These are phyloP conservation scores for Hydrocynus forskahlii DNA, from an alignment of 2,797 vertebrate species.

Conservation along the genomic window DNA sequence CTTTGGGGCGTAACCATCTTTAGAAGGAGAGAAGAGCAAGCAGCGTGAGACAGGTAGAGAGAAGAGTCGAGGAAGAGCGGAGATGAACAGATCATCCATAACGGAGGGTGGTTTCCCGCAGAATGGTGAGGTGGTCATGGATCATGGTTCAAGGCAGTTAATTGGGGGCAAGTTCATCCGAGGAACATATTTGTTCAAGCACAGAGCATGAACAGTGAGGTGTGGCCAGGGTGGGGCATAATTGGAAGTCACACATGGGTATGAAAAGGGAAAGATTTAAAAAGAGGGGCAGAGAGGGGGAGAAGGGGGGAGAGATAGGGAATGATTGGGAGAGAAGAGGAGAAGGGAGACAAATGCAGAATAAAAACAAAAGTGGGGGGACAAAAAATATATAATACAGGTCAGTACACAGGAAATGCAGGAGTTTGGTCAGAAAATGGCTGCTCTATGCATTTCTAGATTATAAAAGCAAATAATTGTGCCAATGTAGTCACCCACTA, in stretches of 20 bases:
- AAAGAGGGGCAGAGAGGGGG: constrained; percentile 10
- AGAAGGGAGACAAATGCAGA: constrained; percentile 70
- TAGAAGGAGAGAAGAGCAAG: constrained; percentile 99
- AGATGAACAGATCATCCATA: constrained; percentile 99
- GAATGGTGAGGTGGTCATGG: constrained; percentile 99
- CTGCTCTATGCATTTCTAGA: constrained; percentile 90
- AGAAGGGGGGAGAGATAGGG: constrained; percentile 20
- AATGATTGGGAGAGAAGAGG: constrained; percentile 75
- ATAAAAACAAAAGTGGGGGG: constrained; percentile 74
- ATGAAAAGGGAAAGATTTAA: constrained; percentile 59
- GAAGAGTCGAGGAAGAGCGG: constrained; percentile 98
- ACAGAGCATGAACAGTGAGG: constrained; percentile 79
- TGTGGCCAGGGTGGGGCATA: constrained; percentile 61
- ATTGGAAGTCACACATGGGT: constrained; percentile 61
- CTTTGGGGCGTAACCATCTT: constrained; percentile 99
- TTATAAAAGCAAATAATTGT: constrained; percentile 89
- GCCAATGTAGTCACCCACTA: constrained; percentile 92
- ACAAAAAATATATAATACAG: constrained; percentile 98
- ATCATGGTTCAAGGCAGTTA: constrained; percentile 96
- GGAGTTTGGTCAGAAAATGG: constrained; percentile 99
- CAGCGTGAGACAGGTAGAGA: constrained; percentile 99
- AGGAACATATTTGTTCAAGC: constrained; percentile 78
- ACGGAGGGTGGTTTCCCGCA: constrained; percentile 97
- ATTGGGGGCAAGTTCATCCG: constrained; percentile 92
- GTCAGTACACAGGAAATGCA: constrained; percentile 99